Evolutionary conservation across 2,888 invertebrate genomes (phyloP).

Genomic region (Osmoderma eremita): DNA sequence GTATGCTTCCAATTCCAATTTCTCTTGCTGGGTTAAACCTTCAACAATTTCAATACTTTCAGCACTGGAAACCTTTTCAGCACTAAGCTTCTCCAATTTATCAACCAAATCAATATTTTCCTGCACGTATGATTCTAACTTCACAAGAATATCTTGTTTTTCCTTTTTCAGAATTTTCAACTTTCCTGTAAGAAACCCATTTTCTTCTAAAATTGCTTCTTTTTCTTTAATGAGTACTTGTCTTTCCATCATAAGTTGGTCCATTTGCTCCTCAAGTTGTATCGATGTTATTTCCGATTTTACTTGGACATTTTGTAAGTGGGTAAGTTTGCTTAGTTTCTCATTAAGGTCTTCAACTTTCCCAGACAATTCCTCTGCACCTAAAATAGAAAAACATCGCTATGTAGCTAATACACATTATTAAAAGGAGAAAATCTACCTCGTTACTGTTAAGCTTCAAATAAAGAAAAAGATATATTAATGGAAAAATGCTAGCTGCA

Average conservation of each 20-base stretch:
- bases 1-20: conserved; percentile 75
- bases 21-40: conserved; percentile 75
- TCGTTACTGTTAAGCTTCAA: conserved; percentile 46
- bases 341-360: conserved; percentile 72
- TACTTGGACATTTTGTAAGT: conserved; percentile 76
- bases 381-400: conserved; percentile 56
- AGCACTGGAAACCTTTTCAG: conserved; percentile 78
- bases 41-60: conserved; percentile 82
- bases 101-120: conserved; percentile 80
- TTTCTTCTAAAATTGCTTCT: conserved; percentile 66
- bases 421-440: conserved; percentile 23
- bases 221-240: conserved; percentile 66
- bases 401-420: conserved; percentile 47
- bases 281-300: conserved; percentile 81
- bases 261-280: conserved; percentile 82
- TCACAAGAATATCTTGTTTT: conserved; percentile 70
- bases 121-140: conserved; percentile 73
- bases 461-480: conserved; percentile 36
- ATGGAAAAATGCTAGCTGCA: background rate
- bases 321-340: conserved; percentile 70
- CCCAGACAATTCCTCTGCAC: conserved; percentile 69
- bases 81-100: conserved; percentile 77
- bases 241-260: conserved; percentile 66
- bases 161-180: conserved; percentile 70
- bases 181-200: conserved; percentile 67